phyloP scores from a whole-genome alignment of 2,797 vertebrate species.

The Enteromius anoplus region DNA sequence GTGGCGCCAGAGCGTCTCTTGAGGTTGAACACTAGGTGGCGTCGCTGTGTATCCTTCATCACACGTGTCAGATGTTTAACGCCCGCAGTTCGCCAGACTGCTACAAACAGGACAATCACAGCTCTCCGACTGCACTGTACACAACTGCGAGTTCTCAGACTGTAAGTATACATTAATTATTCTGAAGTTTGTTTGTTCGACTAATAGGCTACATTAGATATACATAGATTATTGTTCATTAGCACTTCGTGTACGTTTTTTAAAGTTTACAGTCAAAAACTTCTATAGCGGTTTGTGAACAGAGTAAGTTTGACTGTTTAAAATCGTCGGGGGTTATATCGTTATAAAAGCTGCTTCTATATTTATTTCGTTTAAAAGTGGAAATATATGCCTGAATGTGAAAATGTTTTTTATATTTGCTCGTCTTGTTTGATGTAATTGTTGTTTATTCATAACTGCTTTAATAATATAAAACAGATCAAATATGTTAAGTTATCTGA shows the following conservation, averaged over 20 bases:
- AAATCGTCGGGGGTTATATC: not conserved
- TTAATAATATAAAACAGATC: not conserved
- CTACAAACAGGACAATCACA: constrained; percentile 10
- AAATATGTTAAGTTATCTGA: not conserved
- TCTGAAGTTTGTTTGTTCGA: not conserved
- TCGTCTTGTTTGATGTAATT: not conserved
- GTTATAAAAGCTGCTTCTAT: not conserved
- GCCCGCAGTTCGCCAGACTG: not conserved
- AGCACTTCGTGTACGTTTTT: not conserved
- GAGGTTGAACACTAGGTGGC: not conserved
- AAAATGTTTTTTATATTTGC: not conserved
- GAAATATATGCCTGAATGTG: not conserved
- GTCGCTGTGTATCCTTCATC: not conserved
- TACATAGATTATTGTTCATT: not conserved
- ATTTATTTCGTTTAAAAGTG: not conserved
- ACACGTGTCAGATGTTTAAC: constrained; percentile 19
- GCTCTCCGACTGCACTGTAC: not conserved
- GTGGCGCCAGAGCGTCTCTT: not conserved
- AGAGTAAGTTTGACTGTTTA: not conserved
- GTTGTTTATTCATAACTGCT: not conserved
- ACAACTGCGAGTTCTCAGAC: not conserved
- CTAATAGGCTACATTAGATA: not conserved
- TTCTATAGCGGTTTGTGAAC: not conserved
- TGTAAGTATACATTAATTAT: constrained; percentile 5
- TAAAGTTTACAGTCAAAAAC: not conserved